Percentiles rank a stretch among this genome's conserved stretches.
These are phyloP conservation scores for Hyposoter dolosus DNA, from an alignment of 2,888 invertebrate species.

Conservation along the genomic window DNA sequence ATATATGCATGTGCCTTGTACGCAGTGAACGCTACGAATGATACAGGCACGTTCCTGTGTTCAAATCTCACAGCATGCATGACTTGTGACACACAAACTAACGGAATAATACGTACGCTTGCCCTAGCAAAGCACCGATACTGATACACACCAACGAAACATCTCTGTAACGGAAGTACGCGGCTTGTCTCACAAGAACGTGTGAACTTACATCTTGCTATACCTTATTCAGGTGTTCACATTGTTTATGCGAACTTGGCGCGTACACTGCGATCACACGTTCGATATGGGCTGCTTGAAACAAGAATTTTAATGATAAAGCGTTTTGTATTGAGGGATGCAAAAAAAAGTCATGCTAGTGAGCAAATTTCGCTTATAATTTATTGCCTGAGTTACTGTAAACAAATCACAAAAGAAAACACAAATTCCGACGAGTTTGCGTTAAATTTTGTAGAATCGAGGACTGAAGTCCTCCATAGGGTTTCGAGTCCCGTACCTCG, in stretches of 20 bases:
- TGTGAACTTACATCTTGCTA: background rate
- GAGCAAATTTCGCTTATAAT: background rate
- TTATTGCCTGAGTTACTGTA: background rate
- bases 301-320: too few relatives aligned
- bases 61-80: slow-evolving; percentile 15
- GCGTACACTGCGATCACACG: background rate
- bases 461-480: background rate
- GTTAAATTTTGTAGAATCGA: background rate
- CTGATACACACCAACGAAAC: background rate
- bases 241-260: background rate
- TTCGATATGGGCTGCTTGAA: too few relatives aligned
- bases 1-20: slow-evolving; percentile 20
- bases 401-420: background rate
- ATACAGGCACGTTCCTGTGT: slow-evolving; percentile 11
- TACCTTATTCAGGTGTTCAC: background rate
- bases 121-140: background rate
- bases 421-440: background rate
- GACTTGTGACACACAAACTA: slow-evolving; percentile 10
- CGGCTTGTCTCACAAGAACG: background rate
- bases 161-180: slow-evolving; percentile 10
- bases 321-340: too few relatives aligned
- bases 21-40: slow-evolving; percentile 14
- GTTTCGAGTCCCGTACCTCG: background rate
- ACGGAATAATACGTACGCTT: background rate
- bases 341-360: too few relatives aligned